Conservation (phyloP, 2,113 vertebrate species). For the Macrotus californicus region DNA sequence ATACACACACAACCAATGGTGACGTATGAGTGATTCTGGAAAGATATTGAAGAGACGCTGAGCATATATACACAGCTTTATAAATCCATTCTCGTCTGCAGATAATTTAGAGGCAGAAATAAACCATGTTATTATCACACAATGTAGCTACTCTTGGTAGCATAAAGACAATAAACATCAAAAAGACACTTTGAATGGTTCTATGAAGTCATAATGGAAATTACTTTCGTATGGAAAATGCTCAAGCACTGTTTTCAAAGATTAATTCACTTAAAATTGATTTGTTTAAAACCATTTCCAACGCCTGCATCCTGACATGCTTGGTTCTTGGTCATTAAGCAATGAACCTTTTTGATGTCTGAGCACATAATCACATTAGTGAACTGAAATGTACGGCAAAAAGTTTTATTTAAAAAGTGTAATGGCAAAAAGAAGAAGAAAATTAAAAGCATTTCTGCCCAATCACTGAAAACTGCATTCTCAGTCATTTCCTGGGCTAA, state of each 20-base stretch:
- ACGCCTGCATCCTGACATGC: constrained; percentile 64
- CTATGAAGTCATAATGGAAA: constrained; percentile 63
- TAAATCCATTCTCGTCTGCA: constrained; percentile 41
- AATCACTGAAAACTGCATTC: constrained; percentile 72
- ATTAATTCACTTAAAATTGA: constrained; percentile 74
- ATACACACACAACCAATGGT: constrained; percentile 36
- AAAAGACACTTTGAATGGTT: constrained; percentile 56
- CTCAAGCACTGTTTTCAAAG: constrained; percentile 57
- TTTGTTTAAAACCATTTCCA: constrained; percentile 79
- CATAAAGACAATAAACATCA: constrained; percentile 69
- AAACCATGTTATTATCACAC: constrained; percentile 59
- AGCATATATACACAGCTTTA: constrained; percentile 31
- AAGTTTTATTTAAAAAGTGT: constrained; percentile 73
- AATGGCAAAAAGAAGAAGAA: constrained; percentile 71
- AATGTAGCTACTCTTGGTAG: constrained; percentile 40
- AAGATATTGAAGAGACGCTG: constrained; percentile 27
- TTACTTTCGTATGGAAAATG: constrained; percentile 70
- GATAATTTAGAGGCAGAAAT: constrained; percentile 60
- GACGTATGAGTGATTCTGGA: constrained; percentile 39
- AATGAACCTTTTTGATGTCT: constrained; percentile 75
- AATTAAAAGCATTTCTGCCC: constrained; percentile 72
- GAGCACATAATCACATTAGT: constrained; percentile 67
- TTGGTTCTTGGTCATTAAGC: constrained; percentile 76
- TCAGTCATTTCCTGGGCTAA: constrained; percentile 50
- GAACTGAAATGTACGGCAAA: constrained; percentile 76